These are phyloP conservation scores for Pogonocherus hispidulus DNA, from an alignment of 2,888 invertebrate species.

Conservation along the genomic window DNA sequence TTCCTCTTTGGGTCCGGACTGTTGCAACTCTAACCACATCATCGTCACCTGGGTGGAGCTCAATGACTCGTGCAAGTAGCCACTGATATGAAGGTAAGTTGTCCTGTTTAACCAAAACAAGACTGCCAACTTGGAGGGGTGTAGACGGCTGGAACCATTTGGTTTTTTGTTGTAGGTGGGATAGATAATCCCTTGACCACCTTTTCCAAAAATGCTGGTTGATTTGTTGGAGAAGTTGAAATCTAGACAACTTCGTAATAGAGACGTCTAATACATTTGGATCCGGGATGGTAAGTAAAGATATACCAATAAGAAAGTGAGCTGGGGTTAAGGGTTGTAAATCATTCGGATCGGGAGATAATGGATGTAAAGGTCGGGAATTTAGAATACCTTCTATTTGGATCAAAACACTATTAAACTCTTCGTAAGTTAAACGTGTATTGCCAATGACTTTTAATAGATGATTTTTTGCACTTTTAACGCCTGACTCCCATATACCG, in stretches of 20 bases:
- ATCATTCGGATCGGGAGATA: too few species aligned
- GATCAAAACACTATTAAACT: too few species aligned
- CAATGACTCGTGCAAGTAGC: too few species aligned
- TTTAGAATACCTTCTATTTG: too few species aligned
- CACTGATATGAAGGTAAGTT: too few species aligned
- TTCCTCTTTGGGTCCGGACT: background rate
- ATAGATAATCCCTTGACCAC: background rate
- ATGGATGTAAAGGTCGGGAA: too few species aligned
- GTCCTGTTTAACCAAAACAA: too few species aligned
- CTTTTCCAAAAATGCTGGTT: too few species aligned
- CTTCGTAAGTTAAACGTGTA: too few species aligned
- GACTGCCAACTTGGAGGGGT: too few species aligned
- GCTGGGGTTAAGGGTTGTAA: too few species aligned
- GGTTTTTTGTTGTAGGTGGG: background rate
- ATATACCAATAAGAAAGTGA: background rate
- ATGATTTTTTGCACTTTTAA: background rate
- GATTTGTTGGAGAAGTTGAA: too few species aligned
- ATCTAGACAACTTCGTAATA: background rate
- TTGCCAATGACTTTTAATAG: background rate
- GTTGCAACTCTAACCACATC: background rate
- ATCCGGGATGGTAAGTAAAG: background rate
- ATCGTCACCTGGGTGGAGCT: background rate
- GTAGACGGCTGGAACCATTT: background rate
- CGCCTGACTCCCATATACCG: background rate
- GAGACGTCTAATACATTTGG: background rate